phyloP scores from a whole-genome alignment of 1,140 invertebrate genomes.

The Trachymyrmex septentrionalis region DNA sequence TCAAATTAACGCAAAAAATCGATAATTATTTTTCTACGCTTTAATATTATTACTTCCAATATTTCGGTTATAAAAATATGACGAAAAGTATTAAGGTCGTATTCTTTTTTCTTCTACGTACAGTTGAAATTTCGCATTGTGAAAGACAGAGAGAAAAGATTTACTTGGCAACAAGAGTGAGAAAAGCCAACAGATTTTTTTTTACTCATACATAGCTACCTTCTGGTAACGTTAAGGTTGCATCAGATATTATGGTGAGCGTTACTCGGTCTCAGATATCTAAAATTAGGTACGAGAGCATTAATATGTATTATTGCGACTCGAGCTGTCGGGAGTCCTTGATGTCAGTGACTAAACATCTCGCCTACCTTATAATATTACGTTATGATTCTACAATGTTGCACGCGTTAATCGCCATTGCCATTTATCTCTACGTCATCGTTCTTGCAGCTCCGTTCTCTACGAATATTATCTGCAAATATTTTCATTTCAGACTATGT shows the following conservation, averaged over 20 bases:
- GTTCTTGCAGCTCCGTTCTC: constrained; percentile 19
- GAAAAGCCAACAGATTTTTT: neutral
- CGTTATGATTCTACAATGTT: constrained; percentile 16
- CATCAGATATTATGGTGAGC: constrained; percentile 28
- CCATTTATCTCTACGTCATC: constrained; percentile 34
- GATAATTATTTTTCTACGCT: neutral
- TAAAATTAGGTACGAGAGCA: constrained; percentile 40
- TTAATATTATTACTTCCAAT: neutral
- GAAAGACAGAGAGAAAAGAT: neutral
- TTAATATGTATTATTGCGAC: constrained; percentile 55
- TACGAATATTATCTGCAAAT: constrained; percentile 13
- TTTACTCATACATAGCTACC: neutral
- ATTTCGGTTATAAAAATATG: neutral
- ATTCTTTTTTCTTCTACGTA: neutral
- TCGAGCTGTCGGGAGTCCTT: constrained; percentile 35
- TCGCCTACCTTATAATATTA: constrained; percentile 24
- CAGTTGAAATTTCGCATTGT: neutral
- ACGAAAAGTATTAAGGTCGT: neutral
- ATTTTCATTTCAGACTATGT: constrained; percentile 3
- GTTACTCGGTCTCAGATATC: constrained; percentile 7
- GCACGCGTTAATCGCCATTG: constrained; percentile 14
- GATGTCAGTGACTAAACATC: constrained; percentile 47
- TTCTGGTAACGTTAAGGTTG: constrained; percentile 8
- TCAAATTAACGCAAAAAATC: neutral
- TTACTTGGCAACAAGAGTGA: neutral